Evolutionary conservation across 2,113 vertebrate species (phyloP), one percentile per base, ranked within the genome.

Genomic region (Gadus chalcogrammus): DNA sequence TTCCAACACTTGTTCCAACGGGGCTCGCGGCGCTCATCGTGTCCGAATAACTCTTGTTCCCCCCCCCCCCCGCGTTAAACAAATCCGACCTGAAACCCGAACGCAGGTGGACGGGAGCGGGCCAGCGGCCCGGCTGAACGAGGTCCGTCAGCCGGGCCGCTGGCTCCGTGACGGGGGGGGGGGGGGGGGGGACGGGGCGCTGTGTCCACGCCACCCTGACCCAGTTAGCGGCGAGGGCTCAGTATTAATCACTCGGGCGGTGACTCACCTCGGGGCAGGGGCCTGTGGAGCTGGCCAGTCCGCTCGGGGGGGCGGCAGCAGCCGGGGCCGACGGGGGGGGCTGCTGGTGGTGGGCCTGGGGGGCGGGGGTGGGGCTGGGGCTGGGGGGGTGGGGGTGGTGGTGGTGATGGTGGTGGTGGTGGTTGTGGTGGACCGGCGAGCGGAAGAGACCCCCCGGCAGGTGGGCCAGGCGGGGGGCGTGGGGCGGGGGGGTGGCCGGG

Each of bases 211-310:
- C n/a, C n/a, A n/a, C n/a, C n/a, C n/a, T n/a, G n/a, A n/a, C n/a
- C n/a, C n/a, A n/a, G n/a, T n/a, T n/a, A n/a, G n/a, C n/a, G n/a
- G n/a, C n/a, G 15, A 64, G 62, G 12, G 6, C 24, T 12, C 1
- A 48, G 27, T 20, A 31, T 27, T 8, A 61, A 55, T 62, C 27
- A 31, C 3, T 31, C 13, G 3, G 5, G 5, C 17, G 55, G n/a
- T n/a, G n/a, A n/a, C 92, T 93, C 76, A 98, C 96, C 94, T 97
- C 95, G 0, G 95, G 91, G 86, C 95, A 97, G 76, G 95, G 77
- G 18, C 93, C 91, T 3, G 92, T 84, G 24, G 95, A 90, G 61
- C 92, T 92, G 58, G 79, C 69, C 78, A 84, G 84, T 68, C 81
- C 70, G 3, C 81, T 48, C 71, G 88, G 74, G 15, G 81, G 81